phyloP scores from a whole-genome alignment of 2,113 vertebrate species.

The Thomomys bottae region DNA sequence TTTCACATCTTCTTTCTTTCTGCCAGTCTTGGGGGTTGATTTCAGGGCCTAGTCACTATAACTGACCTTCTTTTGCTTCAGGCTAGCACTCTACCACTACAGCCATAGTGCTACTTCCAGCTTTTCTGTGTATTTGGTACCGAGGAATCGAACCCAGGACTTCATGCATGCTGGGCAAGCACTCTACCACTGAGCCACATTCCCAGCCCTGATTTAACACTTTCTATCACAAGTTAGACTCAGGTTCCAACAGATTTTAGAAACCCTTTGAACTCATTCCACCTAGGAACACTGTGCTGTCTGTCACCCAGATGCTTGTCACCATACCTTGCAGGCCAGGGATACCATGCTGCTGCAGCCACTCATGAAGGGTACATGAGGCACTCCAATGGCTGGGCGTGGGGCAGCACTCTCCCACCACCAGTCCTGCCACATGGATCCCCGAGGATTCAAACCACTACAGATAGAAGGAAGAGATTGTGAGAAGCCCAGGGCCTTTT shows the following conservation, averaged over 20 bases:
- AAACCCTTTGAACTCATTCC: neutral
- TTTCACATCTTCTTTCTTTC: no score
- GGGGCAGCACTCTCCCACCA: constrained; percentile 93
- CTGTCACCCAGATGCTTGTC: neutral
- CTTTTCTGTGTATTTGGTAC: no score
- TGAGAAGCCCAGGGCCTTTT: neutral
- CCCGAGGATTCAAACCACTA: constrained; percentile 97
- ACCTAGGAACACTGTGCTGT: rapidly evolving
- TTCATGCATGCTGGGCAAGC: no score
- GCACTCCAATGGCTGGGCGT: constrained; percentile 96
- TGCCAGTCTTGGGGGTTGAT: no score
- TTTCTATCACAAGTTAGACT: neutral
- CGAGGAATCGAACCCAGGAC: no score
- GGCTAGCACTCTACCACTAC: no score
- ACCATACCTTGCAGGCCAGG: constrained; percentile 93
- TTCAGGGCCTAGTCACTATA: no score
- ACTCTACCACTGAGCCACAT: no score
- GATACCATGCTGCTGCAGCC: constrained; percentile 93
- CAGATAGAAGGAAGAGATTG: rapidly evolving
- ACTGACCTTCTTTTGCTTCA: no score
- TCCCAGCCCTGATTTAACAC: no score
- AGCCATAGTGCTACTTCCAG: no score
- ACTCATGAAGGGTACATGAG: constrained; percentile 89
- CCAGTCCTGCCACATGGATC: constrained; percentile 92
- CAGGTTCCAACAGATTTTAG: neutral